Percentiles rank a stretch among this genome's conserved stretches.
Conservation (phyloP, 1,140 invertebrate genomes). For the Procambarus virginalis region DNA sequence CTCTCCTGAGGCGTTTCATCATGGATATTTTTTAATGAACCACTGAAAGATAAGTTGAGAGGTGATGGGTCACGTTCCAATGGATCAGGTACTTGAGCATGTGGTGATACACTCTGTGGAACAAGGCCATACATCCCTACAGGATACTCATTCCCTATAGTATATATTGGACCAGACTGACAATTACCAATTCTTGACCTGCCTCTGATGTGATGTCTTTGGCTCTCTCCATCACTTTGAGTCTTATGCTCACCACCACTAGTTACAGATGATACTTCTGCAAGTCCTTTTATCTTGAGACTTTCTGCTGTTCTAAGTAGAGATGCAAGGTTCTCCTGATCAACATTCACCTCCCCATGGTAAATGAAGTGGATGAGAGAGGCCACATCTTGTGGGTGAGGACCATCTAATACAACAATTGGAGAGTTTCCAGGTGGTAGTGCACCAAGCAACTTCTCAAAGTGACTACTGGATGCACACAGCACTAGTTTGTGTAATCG, state of each 20-base stretch:
- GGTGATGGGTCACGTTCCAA: slow-evolving; percentile 58
- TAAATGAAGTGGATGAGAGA: slow-evolving; percentile 95
- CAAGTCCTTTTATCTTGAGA: slow-evolving; percentile 89
- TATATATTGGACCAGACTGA: slow-evolving; percentile 47
- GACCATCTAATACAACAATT: slow-evolving; percentile 93
- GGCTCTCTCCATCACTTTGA: slow-evolving; percentile 42
- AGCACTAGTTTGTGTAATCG: slow-evolving; percentile 68
- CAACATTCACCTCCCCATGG: slow-evolving; percentile 93
- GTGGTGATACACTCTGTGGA: slow-evolving; percentile 45
- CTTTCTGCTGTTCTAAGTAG: slow-evolving; percentile 86
- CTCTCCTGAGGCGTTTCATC: slow-evolving; percentile 64
- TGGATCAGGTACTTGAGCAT: slow-evolving; percentile 55
- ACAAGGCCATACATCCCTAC: slow-evolving; percentile 55
- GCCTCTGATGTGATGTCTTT: slow-evolving; percentile 32
- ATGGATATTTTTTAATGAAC: slow-evolving; percentile 53
- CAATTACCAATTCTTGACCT: slow-evolving; percentile 36
- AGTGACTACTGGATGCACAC: slow-evolving; percentile 69
- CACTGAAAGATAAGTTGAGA: slow-evolving; percentile 59
- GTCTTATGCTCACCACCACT: slow-evolving; percentile 42
- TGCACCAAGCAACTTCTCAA: slow-evolving; percentile 61
- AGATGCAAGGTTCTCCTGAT: slow-evolving; percentile 90
- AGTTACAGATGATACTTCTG: slow-evolving; percentile 81
- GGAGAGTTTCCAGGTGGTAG: slow-evolving; percentile 80
- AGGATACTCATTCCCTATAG: slow-evolving; percentile 43
- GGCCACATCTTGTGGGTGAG: slow-evolving; percentile 91